Evolutionary conservation across 1,140 invertebrate genomes (phyloP), one percentile per base, ranked within the genome.

Genomic region (Drosophila baimaii): DNA sequence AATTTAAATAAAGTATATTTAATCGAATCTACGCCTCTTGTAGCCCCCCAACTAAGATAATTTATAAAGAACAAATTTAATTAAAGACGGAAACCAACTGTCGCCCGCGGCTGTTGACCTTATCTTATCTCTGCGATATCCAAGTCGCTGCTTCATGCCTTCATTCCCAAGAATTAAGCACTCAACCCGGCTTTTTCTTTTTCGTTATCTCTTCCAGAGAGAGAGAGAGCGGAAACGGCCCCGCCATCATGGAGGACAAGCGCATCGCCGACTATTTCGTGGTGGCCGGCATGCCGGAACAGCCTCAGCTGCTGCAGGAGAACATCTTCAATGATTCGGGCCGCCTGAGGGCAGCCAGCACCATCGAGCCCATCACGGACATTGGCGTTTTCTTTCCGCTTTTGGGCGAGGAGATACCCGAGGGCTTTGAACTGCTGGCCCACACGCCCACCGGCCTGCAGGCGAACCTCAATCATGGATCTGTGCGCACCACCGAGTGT

Each of bases 401-500:
- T 37, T 93, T 98, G 0, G 97, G 96, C 6, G 98, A 99, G 93
- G 94, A 93, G 21, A 94, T 97, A 62, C 98, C 98, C 1, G 93
- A 95, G 66, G 97, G 95, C 17, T 99, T 95, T 92, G 94, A 94
- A 49, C 93, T 97, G 21, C 93, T 99, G n/a, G 96, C 97, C 70
- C 93, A 94, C 41, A 99, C 98, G 5, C 97, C 98, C 9, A 94
- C 95, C 19, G 97, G 97, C 3, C 93, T 97, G 65, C 94, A 95
- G 13, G 99, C 99, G 1, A 97, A 99, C 93, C 93, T 99, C 33
- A 99, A 99, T 93, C 97, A 99, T 95, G 99, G 98, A 19, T 98
- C 98, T 81, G 94, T 99, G 74, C 94, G 98, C 44, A 97, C 97
- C 61, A 96, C 96, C 21, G 97, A 98, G 92, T 98, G 98, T 92